These are phyloP conservation scores for Rallus limicola DNA, from an alignment of 2,113 vertebrate genomes.

Conservation along the genomic window DNA sequence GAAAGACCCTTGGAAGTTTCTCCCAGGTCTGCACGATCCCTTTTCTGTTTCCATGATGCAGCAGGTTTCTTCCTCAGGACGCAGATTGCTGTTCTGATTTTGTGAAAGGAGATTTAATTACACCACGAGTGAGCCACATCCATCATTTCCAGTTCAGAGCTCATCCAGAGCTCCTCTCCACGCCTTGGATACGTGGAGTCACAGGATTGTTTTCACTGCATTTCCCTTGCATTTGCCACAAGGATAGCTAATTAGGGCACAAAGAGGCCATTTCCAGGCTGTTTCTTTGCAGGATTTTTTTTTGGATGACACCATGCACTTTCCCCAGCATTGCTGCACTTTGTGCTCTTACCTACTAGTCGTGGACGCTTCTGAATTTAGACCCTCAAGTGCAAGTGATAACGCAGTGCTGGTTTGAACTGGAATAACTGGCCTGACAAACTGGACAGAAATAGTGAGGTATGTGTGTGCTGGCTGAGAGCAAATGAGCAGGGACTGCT, in stretches of 20 bases:
- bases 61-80: slow-evolving; percentile 34
- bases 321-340: background rate
- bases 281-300: background rate
- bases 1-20: background rate
- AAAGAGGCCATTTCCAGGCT: background rate
- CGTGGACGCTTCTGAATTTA: background rate
- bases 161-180: background rate
- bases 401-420: background rate
- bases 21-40: background rate
- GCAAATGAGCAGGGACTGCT: background rate
- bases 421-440: slow-evolving; percentile 8
- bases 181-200: background rate
- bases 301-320: background rate
- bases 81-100: slow-evolving; percentile 38
- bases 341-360: background rate
- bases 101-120: slow-evolving; percentile 66
- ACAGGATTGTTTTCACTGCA: background rate
- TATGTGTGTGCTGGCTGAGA: background rate
- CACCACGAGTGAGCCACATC: slow-evolving; percentile 40
- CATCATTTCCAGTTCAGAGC: slow-evolving; percentile 63
- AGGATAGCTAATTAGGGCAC: background rate
- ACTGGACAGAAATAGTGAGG: background rate
- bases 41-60: slow-evolving; percentile 54
- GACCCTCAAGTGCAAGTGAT: background rate
- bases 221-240: slow-evolving; percentile 11